A percentile compares a stretch with the other conserved stretches of the same genome.
phyloP scores from a whole-genome alignment of 2,888 invertebrate genomes.

The Morpho achilles region DNA sequence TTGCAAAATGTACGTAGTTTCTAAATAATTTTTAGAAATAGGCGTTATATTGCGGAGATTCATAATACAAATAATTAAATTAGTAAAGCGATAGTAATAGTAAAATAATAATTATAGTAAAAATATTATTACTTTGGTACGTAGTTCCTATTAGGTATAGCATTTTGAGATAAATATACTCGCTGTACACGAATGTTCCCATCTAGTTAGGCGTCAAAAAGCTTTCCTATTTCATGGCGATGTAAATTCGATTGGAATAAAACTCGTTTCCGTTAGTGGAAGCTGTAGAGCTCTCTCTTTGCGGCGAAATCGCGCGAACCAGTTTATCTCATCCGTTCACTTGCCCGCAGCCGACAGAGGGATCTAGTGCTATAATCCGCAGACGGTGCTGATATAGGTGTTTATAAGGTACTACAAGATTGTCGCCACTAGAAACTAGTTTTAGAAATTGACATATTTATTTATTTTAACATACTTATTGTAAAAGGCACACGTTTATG shows the following conservation, averaged over 20 bases:
- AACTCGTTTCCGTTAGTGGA: slow-evolving; percentile 47
- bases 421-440: too few species aligned
- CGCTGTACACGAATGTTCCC: slow-evolving; percentile 15
- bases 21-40: too few species aligned
- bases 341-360: slow-evolving; percentile 31
- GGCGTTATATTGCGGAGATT: too few species aligned
- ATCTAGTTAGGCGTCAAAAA: slow-evolving; percentile 29
- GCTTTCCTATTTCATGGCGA: slow-evolving; percentile 47
- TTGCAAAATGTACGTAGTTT: too few species aligned
- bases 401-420: background rate
- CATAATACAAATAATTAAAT: too few species aligned
- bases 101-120: too few species aligned
- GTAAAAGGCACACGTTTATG: too few species aligned
- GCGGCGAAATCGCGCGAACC: slow-evolving; percentile 66
- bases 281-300: slow-evolving; percentile 73
- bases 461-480: too few species aligned
- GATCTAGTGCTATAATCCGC: slow-evolving; percentile 64
- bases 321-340: slow-evolving; percentile 68
- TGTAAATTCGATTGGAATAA: slow-evolving; percentile 71
- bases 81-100: too few species aligned
- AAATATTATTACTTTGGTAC: too few species aligned
- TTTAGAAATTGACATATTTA: too few species aligned
- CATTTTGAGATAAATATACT: slow-evolving; percentile 7
- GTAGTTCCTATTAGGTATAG: too few species aligned
- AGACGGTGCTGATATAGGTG: slow-evolving; percentile 30